Conservation (phyloP, 2,888 invertebrate genomes). For the Actias luna region DNA sequence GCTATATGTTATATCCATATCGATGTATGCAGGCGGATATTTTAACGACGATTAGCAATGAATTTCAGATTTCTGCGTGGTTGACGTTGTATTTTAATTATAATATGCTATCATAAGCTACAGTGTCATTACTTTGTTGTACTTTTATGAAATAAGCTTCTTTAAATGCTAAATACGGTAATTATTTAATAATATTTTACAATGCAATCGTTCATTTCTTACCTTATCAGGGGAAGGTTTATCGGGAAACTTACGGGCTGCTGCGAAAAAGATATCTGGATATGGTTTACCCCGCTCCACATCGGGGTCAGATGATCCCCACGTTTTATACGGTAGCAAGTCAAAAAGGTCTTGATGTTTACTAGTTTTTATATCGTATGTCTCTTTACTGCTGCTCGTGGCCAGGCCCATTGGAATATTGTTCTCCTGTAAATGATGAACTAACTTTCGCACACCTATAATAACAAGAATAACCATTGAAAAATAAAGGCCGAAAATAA, state of each 20-base stretch:
- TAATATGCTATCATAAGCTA: no score
- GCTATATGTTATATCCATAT: no score
- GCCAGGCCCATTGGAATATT: conserved; percentile 92
- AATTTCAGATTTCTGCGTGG: no score
- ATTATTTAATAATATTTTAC: no score
- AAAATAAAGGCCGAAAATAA: background rate
- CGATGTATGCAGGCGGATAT: no score
- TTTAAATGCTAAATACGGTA: no score
- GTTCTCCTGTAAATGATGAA: conserved; percentile 86
- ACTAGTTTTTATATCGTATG: conserved; percentile 86
- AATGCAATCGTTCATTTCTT: conserved; percentile 21
- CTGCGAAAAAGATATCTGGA: conserved; percentile 92
- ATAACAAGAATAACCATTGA: conserved; percentile 27
- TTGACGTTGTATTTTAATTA: no score
- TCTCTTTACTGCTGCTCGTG: conserved; percentile 89
- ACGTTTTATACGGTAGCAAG: conserved; percentile 87
- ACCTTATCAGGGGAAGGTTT: conserved; percentile 82
- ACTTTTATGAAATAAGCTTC: no score
- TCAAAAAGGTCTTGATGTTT: conserved; percentile 86
- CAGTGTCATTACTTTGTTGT: no score
- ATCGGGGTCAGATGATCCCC: conserved; percentile 90
- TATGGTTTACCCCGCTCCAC: conserved; percentile 93
- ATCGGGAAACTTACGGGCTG: conserved; percentile 87
- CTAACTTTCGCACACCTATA: conserved; percentile 88
- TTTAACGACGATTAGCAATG: no score